Evolutionary conservation across 2,113 vertebrate species (phyloP), one percentile per base, ranked within the genome.

Genomic region (Phodopus roborovskii): DNA sequence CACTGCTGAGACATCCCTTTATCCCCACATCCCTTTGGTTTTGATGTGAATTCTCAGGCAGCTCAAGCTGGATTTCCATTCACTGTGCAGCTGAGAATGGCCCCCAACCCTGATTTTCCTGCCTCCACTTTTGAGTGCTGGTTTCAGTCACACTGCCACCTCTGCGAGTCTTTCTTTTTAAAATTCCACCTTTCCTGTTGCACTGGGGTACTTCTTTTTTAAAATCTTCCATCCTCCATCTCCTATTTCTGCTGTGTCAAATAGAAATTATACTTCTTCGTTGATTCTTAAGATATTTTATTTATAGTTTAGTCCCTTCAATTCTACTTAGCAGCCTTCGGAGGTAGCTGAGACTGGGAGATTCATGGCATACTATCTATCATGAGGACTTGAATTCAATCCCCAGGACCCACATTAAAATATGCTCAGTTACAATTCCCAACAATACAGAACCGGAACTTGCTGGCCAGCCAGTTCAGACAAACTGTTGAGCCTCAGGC

Each of bases 201-300:
- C 22, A 58, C 74, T 97, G 20, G 39, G 60, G 78, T 91, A 81
- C 68, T 89, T 94, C 83, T 89, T 95, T 66, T 77, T 5, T 93
- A 36, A 93, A 93, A 3, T 36, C 42, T 88, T 68, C 20, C 36
- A 82, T 77, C 62, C 62, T 85, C 17, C 74, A 90, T 36, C 30
- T 86, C 68, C 2, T 97, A 56, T 42, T 56, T 92, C 30, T 93
- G 8, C 33, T 90, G 9, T 94, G 50, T 88, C 30, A 88, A 79
- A 62, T 7, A 91, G 56, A 70, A 39, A 89, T 66, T 93, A 93
- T 82, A 94, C 2, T 22, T 88, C 17, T 26, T 62, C 15, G 5
- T 17, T 75, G 33, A 92, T 16, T 92, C 91, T 95, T 89, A 48
- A 33, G 83, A 66, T 66, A 48, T 45, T 30, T 45, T 30, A 45